A percentile compares a stretch with the other conserved stretches of the same genome.
Evolutionary conservation across 2,113 vertebrate species (phyloP).

Genomic region (Pithys albifrons): DNA sequence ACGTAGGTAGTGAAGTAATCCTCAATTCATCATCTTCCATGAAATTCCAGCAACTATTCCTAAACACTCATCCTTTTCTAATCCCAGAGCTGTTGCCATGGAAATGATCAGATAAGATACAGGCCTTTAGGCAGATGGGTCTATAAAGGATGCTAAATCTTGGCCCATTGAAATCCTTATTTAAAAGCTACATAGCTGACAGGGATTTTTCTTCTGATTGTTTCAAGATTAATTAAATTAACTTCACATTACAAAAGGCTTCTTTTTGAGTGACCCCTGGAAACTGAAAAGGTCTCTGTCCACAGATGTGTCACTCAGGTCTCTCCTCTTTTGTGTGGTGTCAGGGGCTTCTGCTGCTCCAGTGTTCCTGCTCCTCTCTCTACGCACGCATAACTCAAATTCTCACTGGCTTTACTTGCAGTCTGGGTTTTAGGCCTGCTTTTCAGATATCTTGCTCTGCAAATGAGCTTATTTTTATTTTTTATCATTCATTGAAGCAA

Average conservation of each 20-base stretch:
- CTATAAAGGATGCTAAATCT: constrained; percentile 66
- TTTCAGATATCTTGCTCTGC: neutral
- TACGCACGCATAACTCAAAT: neutral
- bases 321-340: neutral
- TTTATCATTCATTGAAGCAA: neutral
- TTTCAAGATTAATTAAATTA: constrained; percentile 38
- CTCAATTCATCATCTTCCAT: constrained; percentile 73
- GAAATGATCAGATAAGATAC: constrained; percentile 81
- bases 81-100: constrained; percentile 82
- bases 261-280: neutral
- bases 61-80: constrained; percentile 80
- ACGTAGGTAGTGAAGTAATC: constrained; percentile 74
- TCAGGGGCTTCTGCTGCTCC: neutral
- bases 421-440: neutral
- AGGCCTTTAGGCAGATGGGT: constrained; percentile 77
- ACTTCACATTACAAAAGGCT: neutral
- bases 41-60: constrained; percentile 77
- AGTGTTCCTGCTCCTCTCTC: neutral
- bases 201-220: neutral
- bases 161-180: constrained; percentile 62
- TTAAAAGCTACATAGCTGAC: neutral
- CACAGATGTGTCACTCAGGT: neutral
- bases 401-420: accelerated
- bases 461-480: constrained; percentile 17
- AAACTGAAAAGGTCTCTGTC: neutral